Base-by-base conservation (phyloP, 64 coral and sea anemone species). In the Pocillopora damicornis region DNA sequence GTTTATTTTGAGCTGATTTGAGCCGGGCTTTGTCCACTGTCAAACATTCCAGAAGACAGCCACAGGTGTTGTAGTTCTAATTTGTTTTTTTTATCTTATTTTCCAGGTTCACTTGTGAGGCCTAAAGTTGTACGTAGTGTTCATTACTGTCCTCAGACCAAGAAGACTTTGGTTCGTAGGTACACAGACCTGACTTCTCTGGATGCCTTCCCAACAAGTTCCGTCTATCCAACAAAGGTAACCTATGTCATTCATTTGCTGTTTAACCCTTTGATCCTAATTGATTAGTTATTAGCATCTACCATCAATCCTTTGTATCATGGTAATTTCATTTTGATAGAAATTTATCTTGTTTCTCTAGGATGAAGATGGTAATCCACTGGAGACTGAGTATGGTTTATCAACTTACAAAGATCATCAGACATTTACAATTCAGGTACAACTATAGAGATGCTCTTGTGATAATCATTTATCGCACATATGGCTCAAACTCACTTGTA, bases 181-280 rank as follows among this genome's bases (percentile, higher is more conserved):
- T 99, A 99, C 35, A 99, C 97, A 38, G 97, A 99, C 73, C 87
- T 99, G 84, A 99, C 97, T 10, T 99, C 97, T 59, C 88, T 99
- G 20, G 93, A 99, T 63, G 97, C 97, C 3, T 91, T 94, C 64
- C 97, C 97, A 38, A 62, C 87, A 8, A 99, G 97, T 38, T 79
- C 97, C 71, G 93, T 99, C 13, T 99, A 99, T 58, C 97, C 97
- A 25, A 99, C 97, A 36, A 99, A 99, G 93, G 97, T 99, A 75
- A 77, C 61, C 65, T 42, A 25, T 25, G 12, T 77, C n/a, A 13
- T 91, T 65, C 42, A 51, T 51, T 51, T 4, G 42, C 42, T 51
- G 42, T 51, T 51, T 51, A 51, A 51, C 0, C 42, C 42, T 51
- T 51, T 51, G 1, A 4, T 51, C 7, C 42, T 51, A 7, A 51